phyloP scores from a whole-genome alignment of 2,888 invertebrate species.

The Tryphoninae sp. region DNA sequence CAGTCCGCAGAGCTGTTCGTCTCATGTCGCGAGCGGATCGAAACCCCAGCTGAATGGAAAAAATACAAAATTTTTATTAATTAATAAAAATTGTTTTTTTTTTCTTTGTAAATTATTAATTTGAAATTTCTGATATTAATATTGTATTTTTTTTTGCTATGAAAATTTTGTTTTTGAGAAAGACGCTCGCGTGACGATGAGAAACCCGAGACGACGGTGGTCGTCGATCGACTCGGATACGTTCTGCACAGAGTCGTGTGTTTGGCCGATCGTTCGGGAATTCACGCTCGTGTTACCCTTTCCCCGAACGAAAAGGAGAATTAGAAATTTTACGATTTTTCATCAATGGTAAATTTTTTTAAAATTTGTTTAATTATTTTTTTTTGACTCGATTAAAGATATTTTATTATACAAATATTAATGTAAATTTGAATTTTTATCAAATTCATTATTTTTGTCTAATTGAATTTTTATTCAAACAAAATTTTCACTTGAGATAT shows the following conservation, averaged over 20 bases:
- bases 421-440: too few species aligned
- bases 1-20: slow-evolving; percentile 5
- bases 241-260: neutral
- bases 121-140: neutral
- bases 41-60: neutral
- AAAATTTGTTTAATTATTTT: too few species aligned
- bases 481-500: too few species aligned
- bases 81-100: neutral
- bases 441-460: too few species aligned
- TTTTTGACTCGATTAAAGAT: too few species aligned
- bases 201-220: neutral
- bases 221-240: neutral
- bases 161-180: neutral
- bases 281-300: slow-evolving; percentile 44
- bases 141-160: neutral
- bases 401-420: too few species aligned
- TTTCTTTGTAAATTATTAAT: neutral
- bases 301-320: slow-evolving; percentile 10
- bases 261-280: neutral
- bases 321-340: neutral
- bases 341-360: neutral
- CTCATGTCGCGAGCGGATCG: slow-evolving; percentile 31
- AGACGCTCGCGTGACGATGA: neutral
- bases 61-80: neutral
- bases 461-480: too few species aligned